phyloP scores from a whole-genome alignment of 2,888 invertebrate species.

The Macrophya annulata region DNA sequence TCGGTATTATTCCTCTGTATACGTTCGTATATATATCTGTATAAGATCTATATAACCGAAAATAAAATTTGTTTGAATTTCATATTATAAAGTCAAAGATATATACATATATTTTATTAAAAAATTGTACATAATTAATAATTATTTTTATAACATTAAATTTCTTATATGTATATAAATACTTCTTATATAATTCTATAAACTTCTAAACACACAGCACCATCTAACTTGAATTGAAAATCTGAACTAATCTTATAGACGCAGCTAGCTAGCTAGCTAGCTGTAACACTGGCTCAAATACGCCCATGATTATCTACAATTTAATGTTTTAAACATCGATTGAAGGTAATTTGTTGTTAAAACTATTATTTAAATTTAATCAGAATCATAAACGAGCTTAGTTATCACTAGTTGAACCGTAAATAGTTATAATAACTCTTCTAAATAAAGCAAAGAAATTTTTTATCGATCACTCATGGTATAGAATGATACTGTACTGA shows the following conservation, averaged over 20 bases:
- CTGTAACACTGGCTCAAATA: not conserved
- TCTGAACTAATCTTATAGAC: slow-evolving; percentile 13
- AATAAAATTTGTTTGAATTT: slow-evolving; percentile 7
- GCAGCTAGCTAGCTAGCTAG: not conserved
- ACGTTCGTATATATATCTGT: slow-evolving; percentile 20
- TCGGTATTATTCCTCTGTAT: not conserved
- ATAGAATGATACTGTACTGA: not conserved
- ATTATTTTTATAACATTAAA: too few relatives aligned
- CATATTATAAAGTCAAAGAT: too few relatives aligned
- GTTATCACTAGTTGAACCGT: not conserved
- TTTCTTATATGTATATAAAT: too few relatives aligned
- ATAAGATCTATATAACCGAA: slow-evolving; percentile 15
- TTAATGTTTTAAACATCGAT: not conserved
- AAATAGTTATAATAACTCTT: not conserved
- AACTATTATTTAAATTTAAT: not conserved
- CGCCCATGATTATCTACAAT: not conserved
- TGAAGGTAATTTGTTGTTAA: not conserved
- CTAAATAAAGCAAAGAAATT: not conserved
- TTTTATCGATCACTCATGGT: not conserved
- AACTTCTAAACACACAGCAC: not conserved
- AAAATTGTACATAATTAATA: too few relatives aligned
- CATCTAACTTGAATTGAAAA: not conserved
- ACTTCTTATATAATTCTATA: too few relatives aligned
- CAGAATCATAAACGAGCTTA: not conserved
- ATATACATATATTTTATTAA: too few relatives aligned